phyloP scores from a whole-genome alignment of 2,797 vertebrate genomes.

The Chrysocyon brachyurus region DNA sequence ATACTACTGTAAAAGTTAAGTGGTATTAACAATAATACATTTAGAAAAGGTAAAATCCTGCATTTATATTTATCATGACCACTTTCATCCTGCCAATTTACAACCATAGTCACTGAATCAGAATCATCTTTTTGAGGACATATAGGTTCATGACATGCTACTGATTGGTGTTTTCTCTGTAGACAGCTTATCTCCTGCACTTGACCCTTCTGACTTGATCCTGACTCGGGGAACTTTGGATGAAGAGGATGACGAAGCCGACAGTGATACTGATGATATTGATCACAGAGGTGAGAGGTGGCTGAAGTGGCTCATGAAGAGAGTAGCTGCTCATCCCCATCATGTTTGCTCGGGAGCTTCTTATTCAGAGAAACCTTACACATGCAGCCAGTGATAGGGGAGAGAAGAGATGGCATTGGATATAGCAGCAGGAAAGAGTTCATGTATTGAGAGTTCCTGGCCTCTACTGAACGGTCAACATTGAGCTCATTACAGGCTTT shows the following conservation, averaged over 20 bases:
- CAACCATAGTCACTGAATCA: background rate
- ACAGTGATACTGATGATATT: slow-evolving; percentile 93
- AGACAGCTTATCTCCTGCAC: slow-evolving; percentile 84
- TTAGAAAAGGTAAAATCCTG: background rate
- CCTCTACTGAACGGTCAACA: background rate
- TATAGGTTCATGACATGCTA: background rate
- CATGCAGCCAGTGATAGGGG: background rate
- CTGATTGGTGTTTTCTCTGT: slow-evolving; percentile 62
- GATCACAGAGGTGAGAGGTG: slow-evolving; percentile 89
- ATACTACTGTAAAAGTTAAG: background rate
- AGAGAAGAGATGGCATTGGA: background rate
- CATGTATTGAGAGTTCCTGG: background rate
- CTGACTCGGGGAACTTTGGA: slow-evolving; percentile 93
- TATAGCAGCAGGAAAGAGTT: background rate
- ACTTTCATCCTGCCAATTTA: background rate
- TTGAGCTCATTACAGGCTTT: background rate
- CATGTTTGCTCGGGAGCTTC: background rate
- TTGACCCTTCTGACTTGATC: slow-evolving; percentile 95
- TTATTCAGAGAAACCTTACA: background rate
- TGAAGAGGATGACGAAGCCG: slow-evolving; percentile 89
- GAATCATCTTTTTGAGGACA: background rate
- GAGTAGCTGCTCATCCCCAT: background rate
- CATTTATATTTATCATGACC: background rate
- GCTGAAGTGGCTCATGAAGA: background rate
- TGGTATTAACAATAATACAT: background rate